Evolutionary conservation across 2,113 vertebrate species (phyloP).

Genomic region (Cyprinodon tularosa): DNA sequence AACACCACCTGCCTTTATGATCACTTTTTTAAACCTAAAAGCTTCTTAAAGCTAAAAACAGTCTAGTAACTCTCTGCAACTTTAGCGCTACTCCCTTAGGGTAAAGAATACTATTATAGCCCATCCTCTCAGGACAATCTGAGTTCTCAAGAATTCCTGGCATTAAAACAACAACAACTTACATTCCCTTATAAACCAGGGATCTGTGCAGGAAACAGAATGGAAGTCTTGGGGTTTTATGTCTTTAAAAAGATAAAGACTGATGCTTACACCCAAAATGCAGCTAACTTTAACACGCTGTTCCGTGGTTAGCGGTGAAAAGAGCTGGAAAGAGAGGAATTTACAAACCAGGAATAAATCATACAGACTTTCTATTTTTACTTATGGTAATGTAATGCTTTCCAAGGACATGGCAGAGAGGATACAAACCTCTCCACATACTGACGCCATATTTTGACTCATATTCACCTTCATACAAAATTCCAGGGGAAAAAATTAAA

Average conservation of each 20-base stretch:
- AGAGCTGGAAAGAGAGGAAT: conserved; percentile 35
- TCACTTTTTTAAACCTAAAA: conserved; percentile 23
- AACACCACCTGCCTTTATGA: conserved; percentile 42
- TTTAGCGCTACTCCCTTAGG: conserved; percentile 51
- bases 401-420: conserved; percentile 5
- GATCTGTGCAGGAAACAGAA: conserved; percentile 47
- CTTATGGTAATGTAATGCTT: conserved; percentile 5
- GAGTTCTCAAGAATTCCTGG: conserved; percentile 14
- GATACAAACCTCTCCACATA: conserved; percentile 26
- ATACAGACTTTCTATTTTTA: conserved; percentile 25
- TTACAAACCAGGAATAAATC: conserved; percentile 46
- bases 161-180: conserved; percentile 2
- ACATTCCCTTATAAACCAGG: conserved; percentile 25
- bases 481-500: conserved; percentile 30
- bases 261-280: conserved; percentile 49
- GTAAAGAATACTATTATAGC: conserved; percentile 37
- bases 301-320: conserved; percentile 35
- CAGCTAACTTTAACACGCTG: conserved; percentile 42
- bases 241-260: conserved; percentile 24
- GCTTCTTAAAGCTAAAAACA: conserved; percentile 45
- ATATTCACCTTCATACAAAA: conserved; percentile 28
- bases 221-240: conserved; percentile 50
- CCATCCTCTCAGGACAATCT: conserved; percentile 21
- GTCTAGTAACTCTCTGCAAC: conserved; percentile 51
- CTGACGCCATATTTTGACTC: conserved; percentile 52